Conservation (phyloP, 2,888 invertebrate genomes). For the Nysson spinosus region DNA sequence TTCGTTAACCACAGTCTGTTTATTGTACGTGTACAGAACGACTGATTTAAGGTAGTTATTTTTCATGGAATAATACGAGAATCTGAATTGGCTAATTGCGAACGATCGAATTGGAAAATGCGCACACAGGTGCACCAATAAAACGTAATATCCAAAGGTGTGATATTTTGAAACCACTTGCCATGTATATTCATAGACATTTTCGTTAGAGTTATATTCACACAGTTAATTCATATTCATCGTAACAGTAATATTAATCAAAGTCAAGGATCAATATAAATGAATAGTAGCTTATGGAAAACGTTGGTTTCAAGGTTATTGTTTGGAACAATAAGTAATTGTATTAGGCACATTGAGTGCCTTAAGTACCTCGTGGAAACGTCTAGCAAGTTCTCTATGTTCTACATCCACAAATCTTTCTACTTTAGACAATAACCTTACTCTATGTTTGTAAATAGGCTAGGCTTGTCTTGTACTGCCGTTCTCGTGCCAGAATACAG, state of each 20-base stretch:
- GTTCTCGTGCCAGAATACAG: conserved; percentile 24
- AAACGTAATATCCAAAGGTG: not conserved
- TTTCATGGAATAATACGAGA: not conserved
- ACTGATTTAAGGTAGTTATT: not conserved
- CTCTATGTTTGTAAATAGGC: conserved; percentile 22
- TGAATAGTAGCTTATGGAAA: too few relatives aligned
- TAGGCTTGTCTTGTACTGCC: conserved; percentile 20
- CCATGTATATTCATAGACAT: too few relatives aligned
- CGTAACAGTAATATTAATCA: too few relatives aligned
- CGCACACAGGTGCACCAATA: not conserved
- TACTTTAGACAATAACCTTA: not conserved
- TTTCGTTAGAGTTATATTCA: too few relatives aligned
- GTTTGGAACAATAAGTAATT: too few relatives aligned
- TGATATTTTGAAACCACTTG: not conserved
- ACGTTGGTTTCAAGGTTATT: too few relatives aligned
- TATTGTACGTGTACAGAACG: conserved; percentile 19
- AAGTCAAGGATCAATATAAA: too few relatives aligned
- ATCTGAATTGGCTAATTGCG: not conserved
- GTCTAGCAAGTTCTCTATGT: conserved; percentile 1
- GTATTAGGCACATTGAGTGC: too few relatives aligned
- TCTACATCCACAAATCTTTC: not conserved
- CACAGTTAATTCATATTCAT: too few relatives aligned
- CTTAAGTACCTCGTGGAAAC: too few relatives aligned
- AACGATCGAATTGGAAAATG: not conserved
- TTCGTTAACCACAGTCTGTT: conserved; percentile 26